Evolutionary conservation across 2,797 vertebrate species (phyloP).

Genomic region (Manis crassicaudata): DNA sequence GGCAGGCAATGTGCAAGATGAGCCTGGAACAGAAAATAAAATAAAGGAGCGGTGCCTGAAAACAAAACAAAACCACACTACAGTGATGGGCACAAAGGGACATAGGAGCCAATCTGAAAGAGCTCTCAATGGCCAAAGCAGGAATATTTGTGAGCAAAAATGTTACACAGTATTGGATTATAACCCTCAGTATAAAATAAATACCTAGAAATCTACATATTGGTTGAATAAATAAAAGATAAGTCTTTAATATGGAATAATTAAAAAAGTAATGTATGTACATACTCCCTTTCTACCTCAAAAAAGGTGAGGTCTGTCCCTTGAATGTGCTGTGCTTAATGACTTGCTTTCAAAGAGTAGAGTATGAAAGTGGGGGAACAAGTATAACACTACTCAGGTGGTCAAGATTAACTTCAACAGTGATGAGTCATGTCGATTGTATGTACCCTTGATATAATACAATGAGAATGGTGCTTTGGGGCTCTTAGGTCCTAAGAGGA

Average conservation of each 20-base stretch:
- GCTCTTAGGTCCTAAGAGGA: not conserved
- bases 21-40: not conserved
- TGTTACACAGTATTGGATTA: not conserved
- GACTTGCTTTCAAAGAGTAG: not conserved
- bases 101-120: not conserved
- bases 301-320: not conserved
- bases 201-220: not conserved
- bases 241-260: not conserved
- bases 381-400: not conserved
- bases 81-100: not conserved
- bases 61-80: not conserved
- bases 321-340: not conserved
- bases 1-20: not conserved
- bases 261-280: not conserved
- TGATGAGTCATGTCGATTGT: not conserved
- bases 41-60: not conserved
- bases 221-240: not conserved
- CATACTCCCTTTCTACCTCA: not conserved
- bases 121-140: not conserved
- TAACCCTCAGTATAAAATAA: not conserved
- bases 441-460: not conserved
- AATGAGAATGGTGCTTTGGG: not conserved
- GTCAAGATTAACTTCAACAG: not conserved
- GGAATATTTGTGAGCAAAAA: not conserved
- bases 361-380: not conserved